Base-by-base conservation (phyloP, 2,888 invertebrate species). In the Acanthoscelides obtectus region DNA sequence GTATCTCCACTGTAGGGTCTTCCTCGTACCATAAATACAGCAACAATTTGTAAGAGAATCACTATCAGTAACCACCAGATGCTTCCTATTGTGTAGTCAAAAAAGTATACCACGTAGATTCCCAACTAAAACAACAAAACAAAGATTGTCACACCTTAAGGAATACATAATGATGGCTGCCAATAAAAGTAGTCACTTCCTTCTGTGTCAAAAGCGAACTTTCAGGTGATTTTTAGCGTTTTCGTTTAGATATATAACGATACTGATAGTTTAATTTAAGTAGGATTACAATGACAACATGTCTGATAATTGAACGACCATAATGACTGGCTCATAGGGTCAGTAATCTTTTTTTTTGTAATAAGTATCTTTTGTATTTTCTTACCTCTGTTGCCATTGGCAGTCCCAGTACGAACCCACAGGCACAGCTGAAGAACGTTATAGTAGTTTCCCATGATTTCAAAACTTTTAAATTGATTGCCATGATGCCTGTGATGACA, bases 1-100 rank as follows among this genome's bases (percentile, higher is more conserved):
- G 89, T 90, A 81, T 94, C 94, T 0, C 95, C 94, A 74, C 93
- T 92, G 83, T 94, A 95, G 0, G 96, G 96, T 25, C 95, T 89
- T 2, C 96, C 96, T 45, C 95, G 89, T 12, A 96, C 93, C 82
- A 94, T 91, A 83, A 96, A 94, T 73, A 96, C 92, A n/a, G 94
- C 95, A 77, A 91, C 89, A 69, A 93, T 90, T 83, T 94, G 89
- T 66, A 93, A 86, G 68, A 94, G 87, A 83, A 95, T 94, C 66
- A 95, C 86, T 70, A 93, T 88, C 83, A 94, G 91, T 72, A 96
- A 89, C 92, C 95, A 95, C 96, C 97, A 97, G 2, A 92, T 88
- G 3, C 95, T 95, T 20, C 94, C 94, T 81, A 95, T 88, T 22
- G 92, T 90, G 83, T 93, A 93, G 86, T 96, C 97, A 83, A 95